Conservation (phyloP, 2,113 vertebrate genomes). For the Rhinolophus sinicus region DNA sequence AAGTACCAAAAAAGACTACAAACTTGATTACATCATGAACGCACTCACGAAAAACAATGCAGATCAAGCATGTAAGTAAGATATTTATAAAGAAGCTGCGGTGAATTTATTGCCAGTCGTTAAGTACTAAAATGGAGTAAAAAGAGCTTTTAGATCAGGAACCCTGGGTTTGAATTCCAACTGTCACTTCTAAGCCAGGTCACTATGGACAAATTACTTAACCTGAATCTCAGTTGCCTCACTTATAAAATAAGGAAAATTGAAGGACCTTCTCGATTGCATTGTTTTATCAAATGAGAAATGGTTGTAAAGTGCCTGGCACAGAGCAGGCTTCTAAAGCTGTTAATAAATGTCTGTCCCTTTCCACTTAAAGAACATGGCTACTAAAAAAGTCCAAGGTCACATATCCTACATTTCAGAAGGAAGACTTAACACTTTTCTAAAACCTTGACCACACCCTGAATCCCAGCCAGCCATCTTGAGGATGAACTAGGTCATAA, state of each 20-base stretch:
- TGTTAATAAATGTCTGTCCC: not conserved
- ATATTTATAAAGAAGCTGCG: not conserved
- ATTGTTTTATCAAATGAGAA: not conserved
- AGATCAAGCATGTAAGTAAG: not conserved
- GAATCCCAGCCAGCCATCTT: slow-evolving; percentile 51
- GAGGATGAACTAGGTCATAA: slow-evolving; percentile 56
- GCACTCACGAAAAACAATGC: not conserved
- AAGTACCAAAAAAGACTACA: not conserved
- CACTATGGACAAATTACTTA: not conserved
- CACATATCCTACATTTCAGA: not conserved
- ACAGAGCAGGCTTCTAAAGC: not conserved
- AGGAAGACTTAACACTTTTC: slow-evolving; percentile 29
- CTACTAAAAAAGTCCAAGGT: slow-evolving; percentile 9
- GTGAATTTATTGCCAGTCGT: not conserved
- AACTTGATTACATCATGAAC: not conserved
- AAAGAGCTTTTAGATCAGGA: not conserved
- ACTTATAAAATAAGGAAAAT: slow-evolving; percentile 15
- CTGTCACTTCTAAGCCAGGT: not conserved
- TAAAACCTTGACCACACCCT: slow-evolving; percentile 49
- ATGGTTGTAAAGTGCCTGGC: not conserved
- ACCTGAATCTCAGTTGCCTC: slow-evolving; percentile 17
- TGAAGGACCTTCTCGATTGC: not conserved
- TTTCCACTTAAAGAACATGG: not conserved
- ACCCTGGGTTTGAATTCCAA: slow-evolving; percentile 19
- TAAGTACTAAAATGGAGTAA: not conserved